A percentile compares a stretch with the other conserved stretches of the same genome.
These are phyloP conservation scores for Pterophyllum scalare DNA, from an alignment of 2,113 vertebrate genomes.

Conservation along the genomic window DNA sequence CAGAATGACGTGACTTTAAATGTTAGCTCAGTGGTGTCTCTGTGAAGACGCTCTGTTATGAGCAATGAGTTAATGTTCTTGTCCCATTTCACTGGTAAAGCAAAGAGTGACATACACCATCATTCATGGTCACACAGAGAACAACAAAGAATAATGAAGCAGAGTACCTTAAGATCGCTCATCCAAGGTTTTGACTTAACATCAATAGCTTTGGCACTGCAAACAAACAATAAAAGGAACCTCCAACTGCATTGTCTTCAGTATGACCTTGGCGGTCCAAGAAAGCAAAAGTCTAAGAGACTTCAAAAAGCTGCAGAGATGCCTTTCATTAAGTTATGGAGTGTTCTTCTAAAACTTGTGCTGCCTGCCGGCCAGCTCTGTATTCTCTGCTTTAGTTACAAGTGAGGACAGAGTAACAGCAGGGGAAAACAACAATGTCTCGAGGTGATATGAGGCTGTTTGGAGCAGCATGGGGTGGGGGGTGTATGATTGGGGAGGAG, in stretches of 20 bases:
- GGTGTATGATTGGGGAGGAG: background rate
- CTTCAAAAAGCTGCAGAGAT: conserved; percentile 60
- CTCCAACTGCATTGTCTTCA: conserved; percentile 57
- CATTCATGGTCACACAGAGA: background rate
- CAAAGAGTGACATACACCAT: conserved; percentile 9
- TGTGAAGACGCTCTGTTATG: background rate
- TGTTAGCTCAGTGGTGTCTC: background rate
- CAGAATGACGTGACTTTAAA: background rate
- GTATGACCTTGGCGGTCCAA: conserved; percentile 18
- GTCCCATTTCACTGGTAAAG: conserved; percentile 8
- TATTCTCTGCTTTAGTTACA: conserved; percentile 65
- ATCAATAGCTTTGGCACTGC: conserved; percentile 55
- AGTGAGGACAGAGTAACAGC: conserved; percentile 54
- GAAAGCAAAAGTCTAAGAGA: conserved; percentile 58
- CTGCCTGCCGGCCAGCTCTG: conserved; percentile 51
- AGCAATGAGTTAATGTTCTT: background rate
- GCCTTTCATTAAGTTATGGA: conserved; percentile 67
- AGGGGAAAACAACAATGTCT: conserved; percentile 40
- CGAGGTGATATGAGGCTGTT: conserved; percentile 46
- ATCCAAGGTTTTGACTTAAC: conserved; percentile 51
- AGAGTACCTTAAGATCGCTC: conserved; percentile 33
- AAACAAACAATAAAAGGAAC: conserved; percentile 69
- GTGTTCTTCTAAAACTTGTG: conserved; percentile 42
- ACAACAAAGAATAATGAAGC: background rate
- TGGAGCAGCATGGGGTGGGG: conserved; percentile 14